Conservation (phyloP, 2,797 vertebrate genomes). For the Acanthurus leucopareius region DNA sequence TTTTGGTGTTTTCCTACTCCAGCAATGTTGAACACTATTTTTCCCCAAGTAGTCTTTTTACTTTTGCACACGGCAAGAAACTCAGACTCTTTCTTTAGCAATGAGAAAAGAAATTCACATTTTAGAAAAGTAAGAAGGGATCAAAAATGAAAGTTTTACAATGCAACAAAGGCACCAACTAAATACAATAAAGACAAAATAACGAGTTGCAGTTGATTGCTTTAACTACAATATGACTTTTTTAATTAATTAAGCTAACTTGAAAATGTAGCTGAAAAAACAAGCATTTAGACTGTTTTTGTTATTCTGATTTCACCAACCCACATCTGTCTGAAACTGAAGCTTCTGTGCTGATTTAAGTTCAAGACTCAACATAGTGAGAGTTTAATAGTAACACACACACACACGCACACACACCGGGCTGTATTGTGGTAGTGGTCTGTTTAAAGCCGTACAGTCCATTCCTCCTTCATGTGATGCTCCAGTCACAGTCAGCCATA, state of each 20-base stretch:
- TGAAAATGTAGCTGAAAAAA: neutral
- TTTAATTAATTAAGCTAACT: neutral
- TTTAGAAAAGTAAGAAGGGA: neutral
- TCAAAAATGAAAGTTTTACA: neutral
- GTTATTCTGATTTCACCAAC: neutral
- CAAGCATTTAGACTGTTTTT: neutral
- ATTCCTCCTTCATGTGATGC: constrained; percentile 32
- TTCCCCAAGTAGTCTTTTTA: neutral
- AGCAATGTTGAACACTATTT: neutral
- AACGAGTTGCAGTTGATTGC: too few species aligned
- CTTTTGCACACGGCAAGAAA: neutral
- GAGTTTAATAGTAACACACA: neutral
- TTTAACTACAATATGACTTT: too few species aligned
- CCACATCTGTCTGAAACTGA: neutral
- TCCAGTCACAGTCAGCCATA: constrained; percentile 43
- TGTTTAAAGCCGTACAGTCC: constrained; percentile 39
- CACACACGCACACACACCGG: neutral
- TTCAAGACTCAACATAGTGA: neutral
- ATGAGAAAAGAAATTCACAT: neutral
- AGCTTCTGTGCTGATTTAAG: neutral
- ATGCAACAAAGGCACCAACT: neutral
- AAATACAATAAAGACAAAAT: neutral
- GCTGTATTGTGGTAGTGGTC: constrained; percentile 13
- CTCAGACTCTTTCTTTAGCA: neutral
- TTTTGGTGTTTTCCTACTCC: neutral